Percentiles rank a stretch among this genome's conserved stretches.
phyloP scores from a whole-genome alignment of 2,113 vertebrate genomes.

The Hemichromis elongatus region DNA sequence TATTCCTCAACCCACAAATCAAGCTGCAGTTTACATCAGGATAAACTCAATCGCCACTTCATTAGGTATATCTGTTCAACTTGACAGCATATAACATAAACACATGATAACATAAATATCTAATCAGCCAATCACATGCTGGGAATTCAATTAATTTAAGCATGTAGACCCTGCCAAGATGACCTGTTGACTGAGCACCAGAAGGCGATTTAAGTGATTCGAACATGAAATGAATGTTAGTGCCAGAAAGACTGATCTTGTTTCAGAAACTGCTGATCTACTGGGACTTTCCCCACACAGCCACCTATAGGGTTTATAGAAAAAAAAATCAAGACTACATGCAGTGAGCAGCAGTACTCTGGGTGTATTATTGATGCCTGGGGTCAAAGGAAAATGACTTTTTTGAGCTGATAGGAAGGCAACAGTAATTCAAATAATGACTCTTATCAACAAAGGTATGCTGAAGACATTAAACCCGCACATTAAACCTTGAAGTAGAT shows the following conservation, averaged over 20 bases:
- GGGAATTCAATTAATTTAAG: not conserved
- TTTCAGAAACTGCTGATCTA: not conserved
- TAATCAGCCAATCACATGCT: not conserved
- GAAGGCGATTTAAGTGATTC: not conserved
- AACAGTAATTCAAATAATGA: not conserved
- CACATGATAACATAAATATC: not conserved
- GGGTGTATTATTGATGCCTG: not conserved
- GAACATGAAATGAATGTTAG: not conserved
- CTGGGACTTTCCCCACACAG: not conserved
- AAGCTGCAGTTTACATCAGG: not conserved
- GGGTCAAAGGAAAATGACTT: not conserved
- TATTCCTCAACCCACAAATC: not conserved
- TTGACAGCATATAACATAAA: too few relatives aligned
- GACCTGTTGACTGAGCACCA: not conserved
- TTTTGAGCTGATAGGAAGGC: not conserved
- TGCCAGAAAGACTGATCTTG: not conserved
- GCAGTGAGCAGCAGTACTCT: not conserved
- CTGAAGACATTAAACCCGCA: not conserved
- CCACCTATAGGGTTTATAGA: not conserved
- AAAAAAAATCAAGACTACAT: not conserved
- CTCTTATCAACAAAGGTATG: not conserved
- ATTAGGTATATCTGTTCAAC: not conserved
- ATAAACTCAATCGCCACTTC: not conserved
- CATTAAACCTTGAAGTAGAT: not conserved
- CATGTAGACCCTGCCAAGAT: not conserved